Base-by-base conservation (phyloP, 1,140 invertebrate species). In the Chrysomallon squamiferum region DNA sequence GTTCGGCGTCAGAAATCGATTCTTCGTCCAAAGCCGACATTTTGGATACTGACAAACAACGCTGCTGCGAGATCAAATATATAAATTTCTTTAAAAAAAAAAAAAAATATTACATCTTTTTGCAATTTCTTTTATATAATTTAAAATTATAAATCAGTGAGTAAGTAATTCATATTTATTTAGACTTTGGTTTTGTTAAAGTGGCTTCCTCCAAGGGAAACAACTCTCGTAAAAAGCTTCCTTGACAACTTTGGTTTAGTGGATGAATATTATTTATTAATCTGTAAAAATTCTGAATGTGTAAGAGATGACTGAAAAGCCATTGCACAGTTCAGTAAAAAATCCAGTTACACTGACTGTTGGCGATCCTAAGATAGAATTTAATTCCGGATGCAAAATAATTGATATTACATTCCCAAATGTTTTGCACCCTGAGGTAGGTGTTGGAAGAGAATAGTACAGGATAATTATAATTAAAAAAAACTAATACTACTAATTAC, bases 1-100 rank as follows among this genome's bases (percentile, higher is more conserved):
- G 82, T 69, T 85, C 81, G 63, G 76, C 72, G 35, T 85, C 83
- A n/a, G 80, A 81, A 56, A 84, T 80, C 27, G 78, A 80, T 59
- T 85, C 84, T 25, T 83, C 71, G 43, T 62, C 65, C 52, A 71
- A 72, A 59, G 84, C 82, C 30, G 83, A 77, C 81, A 83, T 83
- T 65, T 80, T 80, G 73, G 52, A 62, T 65, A 15, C 32, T 22
- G 58, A 59, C 38, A 38, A 59, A 32, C 45, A 25, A 59, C 25
- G 15, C 33, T 43, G 18, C 22, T 41, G 32, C 59, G 65, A 45
- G 6, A 57, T 18, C 30, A 35, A 32, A 30, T 25, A 30, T 56
- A 54, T 27, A 54, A 27, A 27, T 15, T 5, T 20, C n/a, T 47
- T 20, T 7, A n/a, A 20, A 47, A 47, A 47, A 47, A n/a, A 47